Evolutionary conservation across 2,797 vertebrate species (phyloP).

Genomic region (Brachyalestes nurse): DNA sequence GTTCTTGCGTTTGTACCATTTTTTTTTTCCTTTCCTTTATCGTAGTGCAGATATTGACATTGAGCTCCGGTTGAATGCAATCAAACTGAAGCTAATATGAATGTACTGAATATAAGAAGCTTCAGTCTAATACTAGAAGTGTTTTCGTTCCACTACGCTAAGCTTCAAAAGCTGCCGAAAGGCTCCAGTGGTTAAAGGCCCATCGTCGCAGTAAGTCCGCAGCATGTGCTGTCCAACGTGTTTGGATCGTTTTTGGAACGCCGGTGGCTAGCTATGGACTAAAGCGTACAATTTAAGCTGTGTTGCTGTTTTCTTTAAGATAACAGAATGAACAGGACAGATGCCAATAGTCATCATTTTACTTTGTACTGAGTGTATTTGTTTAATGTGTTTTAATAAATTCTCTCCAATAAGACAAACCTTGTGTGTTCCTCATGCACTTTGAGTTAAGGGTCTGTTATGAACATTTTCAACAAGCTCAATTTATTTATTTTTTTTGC

Average conservation of each 20-base stretch:
- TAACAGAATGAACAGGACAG: conserved; percentile 68
- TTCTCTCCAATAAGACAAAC: conserved; percentile 82
- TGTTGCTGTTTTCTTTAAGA: conserved; percentile 74
- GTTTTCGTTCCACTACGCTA: conserved; percentile 79
- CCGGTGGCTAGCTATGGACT: conserved; percentile 67
- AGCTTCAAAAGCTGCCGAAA: conserved; percentile 84
- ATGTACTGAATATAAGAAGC: conserved; percentile 80
- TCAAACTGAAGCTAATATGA: conserved; percentile 86
- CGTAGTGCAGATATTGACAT: conserved; percentile 64
- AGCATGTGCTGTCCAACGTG: conserved; percentile 74
- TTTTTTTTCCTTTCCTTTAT: conserved; percentile 59
- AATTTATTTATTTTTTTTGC: background rate
- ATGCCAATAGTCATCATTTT: conserved; percentile 79
- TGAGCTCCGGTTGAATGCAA: conserved; percentile 80
- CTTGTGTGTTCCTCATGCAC: background rate
- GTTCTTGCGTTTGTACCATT: conserved; percentile 47
- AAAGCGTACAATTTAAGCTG: conserved; percentile 65
- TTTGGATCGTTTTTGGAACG: conserved; percentile 67
- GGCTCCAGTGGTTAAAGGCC: conserved; percentile 65
- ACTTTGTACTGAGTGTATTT: conserved; percentile 91
- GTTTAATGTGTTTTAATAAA: conserved; percentile 99
- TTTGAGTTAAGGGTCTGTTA: too few relatives aligned
- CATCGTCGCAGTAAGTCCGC: conserved; percentile 72
- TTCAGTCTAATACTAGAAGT: conserved; percentile 85
- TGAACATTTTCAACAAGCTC: background rate